Conservation (phyloP, 2,797 vertebrate species). For the Rhadinocentrus ornatus region DNA sequence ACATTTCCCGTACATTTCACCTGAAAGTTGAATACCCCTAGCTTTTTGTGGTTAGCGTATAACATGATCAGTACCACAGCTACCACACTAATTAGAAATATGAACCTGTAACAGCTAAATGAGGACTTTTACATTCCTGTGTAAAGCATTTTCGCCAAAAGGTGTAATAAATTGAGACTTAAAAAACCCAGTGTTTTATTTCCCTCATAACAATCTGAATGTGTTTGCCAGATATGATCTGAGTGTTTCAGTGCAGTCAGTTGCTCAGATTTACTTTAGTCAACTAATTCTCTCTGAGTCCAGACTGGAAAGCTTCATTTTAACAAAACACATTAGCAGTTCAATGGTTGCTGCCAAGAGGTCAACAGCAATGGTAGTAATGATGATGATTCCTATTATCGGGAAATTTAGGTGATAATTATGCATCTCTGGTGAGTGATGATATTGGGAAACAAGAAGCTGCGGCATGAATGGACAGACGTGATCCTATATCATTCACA, state of each 20-base stretch:
- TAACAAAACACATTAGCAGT: conserved; percentile 23
- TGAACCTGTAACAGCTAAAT: not conserved
- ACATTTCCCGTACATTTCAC: too few relatives aligned
- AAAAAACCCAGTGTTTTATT: not conserved
- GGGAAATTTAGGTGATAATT: conserved; percentile 16
- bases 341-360: conserved; percentile 9
- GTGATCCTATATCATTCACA: not conserved
- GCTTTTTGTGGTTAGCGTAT: not conserved
- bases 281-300: not conserved
- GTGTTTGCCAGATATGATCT: not conserved
- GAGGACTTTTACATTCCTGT: not conserved
- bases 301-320: conserved; percentile 11
- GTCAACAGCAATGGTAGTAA: conserved; percentile 28
- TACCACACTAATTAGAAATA: not conserved
- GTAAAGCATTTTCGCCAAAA: not conserved
- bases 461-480: conserved; percentile 1
- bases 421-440: conserved; percentile 24
- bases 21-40: too few relatives aligned
- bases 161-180: not conserved
- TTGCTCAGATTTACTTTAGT: not conserved
- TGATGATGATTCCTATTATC: conserved; percentile 27
- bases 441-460: conserved; percentile 24
- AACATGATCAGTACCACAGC: not conserved
- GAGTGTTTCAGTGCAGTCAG: not conserved
- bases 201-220: not conserved